phyloP scores from a whole-genome alignment of 2,797 vertebrate species.

The Enteromius fasciolatus region DNA sequence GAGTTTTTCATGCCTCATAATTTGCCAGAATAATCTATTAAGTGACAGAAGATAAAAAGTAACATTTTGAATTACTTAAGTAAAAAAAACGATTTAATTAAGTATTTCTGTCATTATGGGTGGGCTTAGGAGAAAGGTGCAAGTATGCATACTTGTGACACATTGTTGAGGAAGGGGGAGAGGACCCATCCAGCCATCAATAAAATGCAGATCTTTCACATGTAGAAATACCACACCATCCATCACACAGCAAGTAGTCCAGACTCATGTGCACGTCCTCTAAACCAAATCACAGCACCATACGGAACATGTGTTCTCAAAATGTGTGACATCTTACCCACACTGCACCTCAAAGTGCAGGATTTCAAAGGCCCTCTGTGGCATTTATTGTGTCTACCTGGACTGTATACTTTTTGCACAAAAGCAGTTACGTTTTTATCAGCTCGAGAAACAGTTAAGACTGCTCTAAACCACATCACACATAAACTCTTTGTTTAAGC shows the following conservation, averaged over 20 bases:
- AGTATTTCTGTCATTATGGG: slow-evolving; percentile 56
- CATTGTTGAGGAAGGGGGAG: slow-evolving; percentile 60
- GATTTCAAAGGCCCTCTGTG: slow-evolving; percentile 55
- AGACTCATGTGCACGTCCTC: slow-evolving; percentile 49
- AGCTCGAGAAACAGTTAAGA: slow-evolving; percentile 37
- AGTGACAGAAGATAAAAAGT: neutral
- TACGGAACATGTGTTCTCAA: slow-evolving; percentile 70
- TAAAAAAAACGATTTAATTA: neutral
- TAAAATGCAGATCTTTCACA: slow-evolving; percentile 68
- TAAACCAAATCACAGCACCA: slow-evolving; percentile 62
- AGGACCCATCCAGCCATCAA: slow-evolving; percentile 61
- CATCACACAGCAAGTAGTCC: slow-evolving; percentile 74
- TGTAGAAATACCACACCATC: slow-evolving; percentile 74
- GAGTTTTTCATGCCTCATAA: neutral
- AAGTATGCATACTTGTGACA: slow-evolving; percentile 63
- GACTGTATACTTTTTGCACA: slow-evolving; percentile 12
- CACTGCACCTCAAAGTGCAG: slow-evolving; percentile 58
- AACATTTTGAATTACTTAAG: neutral
- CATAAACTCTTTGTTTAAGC: slow-evolving; percentile 42
- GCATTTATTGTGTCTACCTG: slow-evolving; percentile 48
- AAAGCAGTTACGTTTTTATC: slow-evolving; percentile 31
- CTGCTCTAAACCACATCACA: slow-evolving; percentile 3
- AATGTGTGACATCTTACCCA: slow-evolving; percentile 71
- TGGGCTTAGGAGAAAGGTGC: slow-evolving; percentile 60
- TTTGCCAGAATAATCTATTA: neutral